Evolutionary conservation across 2,797 vertebrate genomes (phyloP), one percentile per base, ranked within the genome.

Genomic region (Phyllotis vaccarum): DNA sequence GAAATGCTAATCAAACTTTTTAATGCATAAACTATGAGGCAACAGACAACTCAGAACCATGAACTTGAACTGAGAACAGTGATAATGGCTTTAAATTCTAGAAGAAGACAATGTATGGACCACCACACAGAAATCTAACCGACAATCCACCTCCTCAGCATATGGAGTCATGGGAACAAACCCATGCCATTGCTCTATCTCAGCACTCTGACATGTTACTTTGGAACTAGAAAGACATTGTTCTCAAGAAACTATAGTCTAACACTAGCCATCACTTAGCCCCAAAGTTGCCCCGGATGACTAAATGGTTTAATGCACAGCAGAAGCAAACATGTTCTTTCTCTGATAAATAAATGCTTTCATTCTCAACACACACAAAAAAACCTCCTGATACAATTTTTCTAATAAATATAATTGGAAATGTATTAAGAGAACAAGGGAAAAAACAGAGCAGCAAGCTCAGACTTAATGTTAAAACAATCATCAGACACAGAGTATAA

Each of bases 1-100:
- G 94, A 46, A 93, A 92, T 75, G 56, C 16, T 60, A 70, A 86
- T 52, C 34, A 9, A 2, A 40, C 21, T 56, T 31, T 86, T 81
- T 85, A 19, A 74, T 82, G 52, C 29, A 49, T 92, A 70, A 86
- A 21, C 40, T 83, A 90, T 27, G 27, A 60, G 22, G n/a, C 72
- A 80, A 92, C 49, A 95, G 58, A 76, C 60, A 90, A 90, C 31
- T 70, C 31, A 83, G 76, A 93, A 56, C 6, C 14, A 72, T 92
- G 68, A 95, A 49, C 40, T 86, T 91, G 49, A 94, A 94, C 43
- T 89, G 29, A 92, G 22, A 88, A 34, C 74, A 68, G 40, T 89
- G 70, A 89, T 13, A n/a, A 13, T 72, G n/a, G 21, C 72, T 97
- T 95, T 81, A 95, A 92, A 90, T 89, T 89, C n/a, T 89, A 90